Evolutionary conservation across 2,113 vertebrate genomes (phyloP).

Genomic region (Malaclemys terrapin): DNA sequence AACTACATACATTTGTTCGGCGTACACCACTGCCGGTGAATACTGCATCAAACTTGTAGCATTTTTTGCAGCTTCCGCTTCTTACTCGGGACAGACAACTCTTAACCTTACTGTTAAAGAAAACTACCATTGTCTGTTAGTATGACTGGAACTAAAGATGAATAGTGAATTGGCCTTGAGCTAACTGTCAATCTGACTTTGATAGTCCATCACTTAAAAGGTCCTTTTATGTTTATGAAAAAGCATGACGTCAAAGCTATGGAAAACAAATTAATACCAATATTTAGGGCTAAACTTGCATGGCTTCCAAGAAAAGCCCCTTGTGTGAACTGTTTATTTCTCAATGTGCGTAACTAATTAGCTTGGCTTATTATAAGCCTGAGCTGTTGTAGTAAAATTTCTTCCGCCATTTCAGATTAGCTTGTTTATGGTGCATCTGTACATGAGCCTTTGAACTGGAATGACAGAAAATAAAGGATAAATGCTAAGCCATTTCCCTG

Average conservation of each 20-base stretch:
- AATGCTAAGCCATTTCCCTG: constrained; percentile 12
- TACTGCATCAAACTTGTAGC: background rate
- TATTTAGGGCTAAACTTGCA: constrained; percentile 85
- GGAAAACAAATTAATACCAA: constrained; percentile 87
- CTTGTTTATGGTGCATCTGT: constrained; percentile 74
- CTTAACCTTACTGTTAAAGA: constrained; percentile 85
- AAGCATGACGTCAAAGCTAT: constrained; percentile 93
- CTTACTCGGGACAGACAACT: constrained; percentile 76
- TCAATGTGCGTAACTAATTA: constrained; percentile 93
- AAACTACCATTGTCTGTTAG: constrained; percentile 93
- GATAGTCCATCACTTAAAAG: constrained; percentile 89
- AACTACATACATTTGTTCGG: background rate
- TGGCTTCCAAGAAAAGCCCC: constrained; percentile 79
- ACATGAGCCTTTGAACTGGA: constrained; percentile 50
- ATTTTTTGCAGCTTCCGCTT: constrained; percentile 71
- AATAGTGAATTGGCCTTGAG: constrained; percentile 93
- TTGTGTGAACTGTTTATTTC: constrained; percentile 83
- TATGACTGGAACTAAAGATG: constrained; percentile 97
- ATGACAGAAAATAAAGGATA: constrained; percentile 60
- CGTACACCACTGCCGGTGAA: background rate
- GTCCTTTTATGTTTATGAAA: constrained; percentile 89
- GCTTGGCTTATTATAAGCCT: constrained; percentile 85
- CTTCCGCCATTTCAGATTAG: constrained; percentile 68
- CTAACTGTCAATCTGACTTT: constrained; percentile 90
- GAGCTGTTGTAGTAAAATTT: constrained; percentile 69